Base-by-base conservation (phyloP, 2,888 invertebrate genomes). In the Rugalucina vietnamica region DNA sequence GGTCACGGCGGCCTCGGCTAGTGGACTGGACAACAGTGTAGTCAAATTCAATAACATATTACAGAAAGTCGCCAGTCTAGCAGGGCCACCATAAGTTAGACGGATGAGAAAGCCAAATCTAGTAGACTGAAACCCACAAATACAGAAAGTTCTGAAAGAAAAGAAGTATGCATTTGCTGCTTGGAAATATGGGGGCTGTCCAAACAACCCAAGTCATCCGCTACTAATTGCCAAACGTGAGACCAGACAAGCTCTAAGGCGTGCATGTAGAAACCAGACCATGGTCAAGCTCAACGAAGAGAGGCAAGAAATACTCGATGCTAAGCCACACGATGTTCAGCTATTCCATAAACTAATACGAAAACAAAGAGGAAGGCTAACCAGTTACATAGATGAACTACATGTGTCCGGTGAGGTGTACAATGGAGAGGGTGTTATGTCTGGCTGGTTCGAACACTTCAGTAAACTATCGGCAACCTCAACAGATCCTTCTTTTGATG, bases 361-460 rank as follows among this genome's bases (percentile, higher is more conserved):
- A 8, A 37, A 24, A 1, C 69, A 77, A 14, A 69, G 77, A 24
- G 39, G 69, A 10, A 77, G n/a, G 5, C 32, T 18, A 4, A 27
- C 36, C n/a, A 24, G n/a, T 29, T 76, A n/a, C 32, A 57, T 75
- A 18, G 50, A 49, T 49, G 74, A 74, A 24, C 36, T 74, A 12
- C 32, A 74, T 50, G 74, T 74, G 29, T 34, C 32, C 34, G 65
- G 27, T 36, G 24, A 1, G 1, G n/a, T 21, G 10, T 60, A 49
- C 27, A 27, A 27, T 10, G 74, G 34, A 29, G 74, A 74, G 24
- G 14, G 4, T 74, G 39, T 71, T 24, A 2, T 39, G 34, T 5
- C 27, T 1, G 71, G 71, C 14, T 71, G 37, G 27, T 24, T 10
- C 14, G 71, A 71, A n/a, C 71, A 71, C 27, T 71, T 71, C 24